Percentiles rank a stretch among this genome's conserved stretches.
These are phyloP conservation scores for Gonocerus acuteangulatus DNA, from an alignment of 2,888 invertebrate genomes.

Conservation along the genomic window DNA sequence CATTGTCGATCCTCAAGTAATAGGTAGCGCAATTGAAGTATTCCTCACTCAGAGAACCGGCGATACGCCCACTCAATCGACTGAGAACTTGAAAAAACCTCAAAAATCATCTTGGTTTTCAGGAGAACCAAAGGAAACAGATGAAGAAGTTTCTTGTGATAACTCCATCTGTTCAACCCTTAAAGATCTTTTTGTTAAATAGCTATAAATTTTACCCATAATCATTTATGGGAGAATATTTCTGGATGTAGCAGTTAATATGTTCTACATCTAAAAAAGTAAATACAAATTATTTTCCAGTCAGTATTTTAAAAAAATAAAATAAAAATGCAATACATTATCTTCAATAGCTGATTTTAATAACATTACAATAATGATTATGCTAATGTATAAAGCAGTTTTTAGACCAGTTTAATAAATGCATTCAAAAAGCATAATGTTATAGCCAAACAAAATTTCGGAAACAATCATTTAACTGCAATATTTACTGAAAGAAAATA, in stretches of 20 bases:
- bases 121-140: constrained; percentile 42
- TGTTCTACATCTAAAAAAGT: constrained; percentile 27
- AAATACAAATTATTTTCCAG: neutral
- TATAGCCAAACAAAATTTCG: too few species aligned
- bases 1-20: constrained; percentile 68
- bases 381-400: too few species aligned
- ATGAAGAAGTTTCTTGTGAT: constrained; percentile 69
- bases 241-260: constrained; percentile 31
- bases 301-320: too few species aligned
- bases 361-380: too few species aligned
- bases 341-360: too few species aligned
- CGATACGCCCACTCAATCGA: constrained; percentile 38
- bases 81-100: constrained; percentile 16
- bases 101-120: constrained; percentile 30
- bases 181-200: constrained; percentile 81
- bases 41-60: constrained; percentile 56
- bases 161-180: constrained; percentile 73
- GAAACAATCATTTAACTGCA: too few species aligned
- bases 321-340: too few species aligned
- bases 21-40: constrained; percentile 78
- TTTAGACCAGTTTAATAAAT: too few species aligned
- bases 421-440: too few species aligned
- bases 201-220: constrained; percentile 42
- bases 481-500: too few species aligned
- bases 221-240: constrained; percentile 33